These are phyloP conservation scores for Antennarius striatus DNA, from an alignment of 2,113 vertebrate species.

Conservation along the genomic window DNA sequence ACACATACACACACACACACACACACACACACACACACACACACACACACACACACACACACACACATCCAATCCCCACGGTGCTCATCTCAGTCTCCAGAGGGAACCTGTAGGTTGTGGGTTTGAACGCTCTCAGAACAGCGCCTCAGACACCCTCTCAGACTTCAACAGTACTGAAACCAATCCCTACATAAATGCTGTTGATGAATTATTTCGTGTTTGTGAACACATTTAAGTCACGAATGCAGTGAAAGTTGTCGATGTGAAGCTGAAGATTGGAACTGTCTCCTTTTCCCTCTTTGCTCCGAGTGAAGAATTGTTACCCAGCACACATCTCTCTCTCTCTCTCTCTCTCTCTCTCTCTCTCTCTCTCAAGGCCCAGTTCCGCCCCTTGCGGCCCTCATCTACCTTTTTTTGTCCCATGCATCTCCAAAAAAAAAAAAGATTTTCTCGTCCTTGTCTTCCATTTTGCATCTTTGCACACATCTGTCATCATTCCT, in stretches of 20 bases:
- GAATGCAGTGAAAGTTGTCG: neutral
- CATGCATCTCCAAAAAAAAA: neutral
- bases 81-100: slow-evolving; percentile 23
- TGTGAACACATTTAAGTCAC: neutral
- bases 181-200: neutral
- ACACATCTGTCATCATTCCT: slow-evolving; percentile 23
- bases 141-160: neutral
- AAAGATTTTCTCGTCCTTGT: slow-evolving; percentile 1
- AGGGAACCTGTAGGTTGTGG: slow-evolving; percentile 54
- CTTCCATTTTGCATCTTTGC: slow-evolving; percentile 28
- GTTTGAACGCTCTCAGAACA: neutral
- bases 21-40: slow-evolving; percentile 59
- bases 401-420: slow-evolving; percentile 12
- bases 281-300: slow-evolving; percentile 1
- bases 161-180: neutral
- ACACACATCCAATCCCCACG: slow-evolving; percentile 51
- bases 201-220: neutral
- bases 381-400: slow-evolving; percentile 21
- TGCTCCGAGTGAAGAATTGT: slow-evolving; percentile 20
- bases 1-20: slow-evolving; percentile 12
- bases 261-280: slow-evolving; percentile 11
- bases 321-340: slow-evolving; percentile 7
- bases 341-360: slow-evolving; percentile 12
- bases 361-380: slow-evolving; percentile 17
- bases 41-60: slow-evolving; percentile 62